Evolutionary conservation across 2,113 vertebrate genomes (phyloP).

Genomic region (Hipposideros armiger): DNA sequence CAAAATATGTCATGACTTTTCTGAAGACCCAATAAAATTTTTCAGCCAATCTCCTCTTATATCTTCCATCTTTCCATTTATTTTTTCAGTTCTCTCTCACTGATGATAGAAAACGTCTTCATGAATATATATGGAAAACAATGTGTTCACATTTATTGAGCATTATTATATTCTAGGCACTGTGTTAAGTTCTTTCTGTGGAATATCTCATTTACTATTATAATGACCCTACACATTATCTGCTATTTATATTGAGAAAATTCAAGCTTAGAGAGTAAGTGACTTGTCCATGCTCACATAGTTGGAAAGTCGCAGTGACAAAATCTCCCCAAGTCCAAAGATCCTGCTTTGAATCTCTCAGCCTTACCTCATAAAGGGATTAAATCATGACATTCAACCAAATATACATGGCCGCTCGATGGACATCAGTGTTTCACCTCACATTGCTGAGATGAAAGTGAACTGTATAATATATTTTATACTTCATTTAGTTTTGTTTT

Average conservation of each 20-base stretch:
- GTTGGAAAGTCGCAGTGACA: not conserved
- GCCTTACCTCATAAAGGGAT: not conserved
- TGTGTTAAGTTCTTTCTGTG: not conserved
- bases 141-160: not conserved
- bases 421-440: not conserved
- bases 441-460: not conserved
- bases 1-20: too few relatives aligned
- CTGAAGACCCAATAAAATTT: not conserved
- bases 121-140: not conserved
- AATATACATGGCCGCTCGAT: not conserved
- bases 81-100: not conserved
- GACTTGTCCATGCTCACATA: not conserved
- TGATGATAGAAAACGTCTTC: conserved; percentile 33
- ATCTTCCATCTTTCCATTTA: not conserved
- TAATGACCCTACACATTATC: not conserved
- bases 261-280: not conserved
- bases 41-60: not conserved
- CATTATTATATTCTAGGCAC: not conserved
- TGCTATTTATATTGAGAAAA: not conserved
- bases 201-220: conserved; percentile 30
- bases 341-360: not conserved
- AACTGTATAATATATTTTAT: not conserved
- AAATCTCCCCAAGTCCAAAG: not conserved
- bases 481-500: not conserved
- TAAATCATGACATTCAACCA: not conserved